Base-by-base conservation (phyloP, 2,888 invertebrate species). In the Philereme transversata region DNA sequence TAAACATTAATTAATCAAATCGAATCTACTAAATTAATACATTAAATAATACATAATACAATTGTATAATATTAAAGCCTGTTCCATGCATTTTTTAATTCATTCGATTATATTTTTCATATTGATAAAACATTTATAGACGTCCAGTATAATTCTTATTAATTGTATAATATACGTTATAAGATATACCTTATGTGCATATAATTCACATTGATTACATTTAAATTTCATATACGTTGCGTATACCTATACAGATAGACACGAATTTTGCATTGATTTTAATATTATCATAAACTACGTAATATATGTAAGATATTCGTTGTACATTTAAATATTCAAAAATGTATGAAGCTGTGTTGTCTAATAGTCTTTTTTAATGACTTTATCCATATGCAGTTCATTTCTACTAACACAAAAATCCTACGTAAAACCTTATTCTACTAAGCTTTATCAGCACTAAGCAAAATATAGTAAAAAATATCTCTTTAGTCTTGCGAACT, bases 1-100 rank as follows among this genome's bases (percentile, higher is more conserved):
- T 22, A n/a, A n/a, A n/a, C n/a, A n/a, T n/a, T 5, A 10, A 4
- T 43, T 43, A 59, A 49, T 33, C 40, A 48, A 49, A 61, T 47
- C 53, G 50, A 57, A 47, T 34, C 46, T 51, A 57, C 46, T 46
- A 50, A 61, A 57, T 58, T 52, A 47, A 34, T n/a, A 47, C 9
- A 47, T 5, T 72, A 47, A 7, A 62, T 46, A 45, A 49, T 56
- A 55, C 41, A 45, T 52, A 53, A 61, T 49, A 57, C 3, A 22
- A 22, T 22, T 22, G 22, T 22, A 69, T 40, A 78, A 82, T 82
- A 22, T 87, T 88, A 88, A 88, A 88, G 88, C 88, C 86, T 74
- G 79, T 80, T 84, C 88, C 88, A 82, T 77, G 87, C 87, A 84
- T 67, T 78, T 80, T 77, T 11, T 35, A 4, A 56, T 48, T 44